Evolutionary conservation across 2,888 invertebrate species (phyloP), one percentile per base, ranked within the genome.

Genomic region (Helleia helle): DNA sequence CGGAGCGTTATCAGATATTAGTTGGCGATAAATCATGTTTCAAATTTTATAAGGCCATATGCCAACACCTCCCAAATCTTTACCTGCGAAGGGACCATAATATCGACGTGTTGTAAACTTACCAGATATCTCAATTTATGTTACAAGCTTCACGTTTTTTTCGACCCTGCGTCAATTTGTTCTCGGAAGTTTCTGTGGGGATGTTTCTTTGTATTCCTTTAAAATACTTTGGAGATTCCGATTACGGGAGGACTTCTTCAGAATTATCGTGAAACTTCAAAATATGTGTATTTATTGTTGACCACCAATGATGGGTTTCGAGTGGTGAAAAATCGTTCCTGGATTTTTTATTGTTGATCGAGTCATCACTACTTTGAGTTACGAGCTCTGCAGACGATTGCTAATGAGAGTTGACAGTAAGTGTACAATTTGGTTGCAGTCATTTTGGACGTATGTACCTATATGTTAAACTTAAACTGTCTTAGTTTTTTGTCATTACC

Each of bases 1-100:
- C 62, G 61, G 59, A 58, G 59, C 63, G 61, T 65, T 59, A 77
- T 24, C 29, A 24, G 13, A 39, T 39, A 28, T 17, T 29, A 38
- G 27, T 30, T 13, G 30, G 24, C 13, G 18, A 50, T 81, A 70
- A 77, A 83, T 81, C 79, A 83, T 74, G 58, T 58, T 52, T 54
- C 55, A 63, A 67, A 73, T 74, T 75, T 66, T 67, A 62, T 62
- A 51, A 47, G 50, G 52, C 68, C 70, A 67, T 66, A 70, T 67
- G 75, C 58, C 60, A 56, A 56, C 58, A 54, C 53, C 51, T 52
- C 48, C 36, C n/a, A 44, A 59, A 56, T 60, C 58, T 65, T 65
- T 81, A 81, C 81, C 81, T 81, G 80, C 9, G 80, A 74, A 62
- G 65, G 70, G 71, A 75, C 74, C 77, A 72, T 72, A 69, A 69